phyloP scores from a whole-genome alignment of 2,797 vertebrate species.

The Melanotaenia pygmaea region DNA sequence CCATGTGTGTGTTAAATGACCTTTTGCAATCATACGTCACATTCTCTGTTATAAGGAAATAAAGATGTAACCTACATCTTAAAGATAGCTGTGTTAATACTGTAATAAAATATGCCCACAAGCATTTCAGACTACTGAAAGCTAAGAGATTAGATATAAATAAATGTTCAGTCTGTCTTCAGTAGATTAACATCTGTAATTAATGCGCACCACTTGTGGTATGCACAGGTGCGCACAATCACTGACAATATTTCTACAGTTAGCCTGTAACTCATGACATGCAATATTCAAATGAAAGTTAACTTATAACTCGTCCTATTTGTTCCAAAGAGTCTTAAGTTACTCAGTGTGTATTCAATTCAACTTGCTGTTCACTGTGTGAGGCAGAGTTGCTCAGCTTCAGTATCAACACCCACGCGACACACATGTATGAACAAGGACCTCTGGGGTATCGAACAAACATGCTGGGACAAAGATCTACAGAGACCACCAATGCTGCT shows the following conservation, averaged over 20 bases:
- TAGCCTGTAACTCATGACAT: not conserved
- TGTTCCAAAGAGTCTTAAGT: constrained; percentile 20
- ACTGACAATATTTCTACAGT: not conserved
- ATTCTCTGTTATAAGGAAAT: not conserved
- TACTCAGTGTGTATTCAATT: constrained; percentile 31
- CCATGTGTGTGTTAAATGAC: not conserved
- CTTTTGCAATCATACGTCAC: not conserved
- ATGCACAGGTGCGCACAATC: not conserved
- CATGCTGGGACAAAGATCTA: constrained; percentile 2
- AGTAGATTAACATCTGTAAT: not conserved
- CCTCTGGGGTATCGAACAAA: constrained; percentile 14
- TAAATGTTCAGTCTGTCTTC: not conserved
- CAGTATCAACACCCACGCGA: not conserved
- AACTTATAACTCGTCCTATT: constrained; percentile 48
- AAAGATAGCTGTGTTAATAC: not conserved
- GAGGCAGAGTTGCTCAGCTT: not conserved
- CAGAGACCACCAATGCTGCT: constrained; percentile 43
- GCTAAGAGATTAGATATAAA: not conserved
- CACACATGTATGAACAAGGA: constrained; percentile 18
- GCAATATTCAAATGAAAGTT: constrained; percentile 41
- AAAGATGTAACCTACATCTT: not conserved
- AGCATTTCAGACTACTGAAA: not conserved
- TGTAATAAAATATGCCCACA: no score
- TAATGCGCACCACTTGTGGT: no score
- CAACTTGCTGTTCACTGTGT: constrained; percentile 3